These are phyloP conservation scores for Rotaria macrura DNA, from an alignment of 2,888 invertebrate genomes.

Conservation along the genomic window DNA sequence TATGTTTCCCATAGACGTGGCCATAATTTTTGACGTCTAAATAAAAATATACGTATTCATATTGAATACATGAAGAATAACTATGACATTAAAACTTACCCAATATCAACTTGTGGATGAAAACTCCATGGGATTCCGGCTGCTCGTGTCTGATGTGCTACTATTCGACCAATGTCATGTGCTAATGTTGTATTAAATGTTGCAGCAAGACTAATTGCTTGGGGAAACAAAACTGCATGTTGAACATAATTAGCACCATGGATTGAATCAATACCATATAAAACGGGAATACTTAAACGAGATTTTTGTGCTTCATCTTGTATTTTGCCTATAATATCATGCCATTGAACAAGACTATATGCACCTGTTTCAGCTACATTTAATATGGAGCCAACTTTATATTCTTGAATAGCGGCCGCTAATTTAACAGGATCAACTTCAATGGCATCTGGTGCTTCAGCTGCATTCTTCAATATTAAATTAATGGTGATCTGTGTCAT, in stretches of 20 bases:
- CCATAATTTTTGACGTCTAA: conserved; percentile 25
- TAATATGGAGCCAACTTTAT: conserved; percentile 25
- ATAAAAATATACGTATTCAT: not conserved
- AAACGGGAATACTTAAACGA: not conserved
- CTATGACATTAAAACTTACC: not conserved
- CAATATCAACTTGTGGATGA: conserved; percentile 28
- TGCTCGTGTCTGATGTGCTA: conserved; percentile 24
- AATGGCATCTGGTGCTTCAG: not conserved
- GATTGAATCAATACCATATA: conserved; percentile 26
- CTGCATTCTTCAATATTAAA: not conserved
- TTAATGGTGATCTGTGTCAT: conserved; percentile 28
- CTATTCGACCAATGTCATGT: conserved; percentile 10
- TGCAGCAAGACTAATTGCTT: conserved; percentile 7
- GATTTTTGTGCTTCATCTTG: conserved; percentile 18
- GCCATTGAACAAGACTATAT: conserved; percentile 8
- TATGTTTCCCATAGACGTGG: conserved; percentile 25
- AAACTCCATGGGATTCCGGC: conserved; percentile 28
- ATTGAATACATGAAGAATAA: no score
- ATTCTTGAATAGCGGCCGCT: not conserved
- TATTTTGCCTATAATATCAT: not conserved
- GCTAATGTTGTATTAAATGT: conserved; percentile 22
- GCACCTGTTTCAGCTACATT: conserved; percentile 21
- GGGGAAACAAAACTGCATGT: conserved; percentile 26
- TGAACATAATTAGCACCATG: conserved; percentile 28
- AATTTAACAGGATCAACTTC: conserved; percentile 12